Conservation (phyloP, 2,113 vertebrate species). For the Tichodroma muraria region DNA sequence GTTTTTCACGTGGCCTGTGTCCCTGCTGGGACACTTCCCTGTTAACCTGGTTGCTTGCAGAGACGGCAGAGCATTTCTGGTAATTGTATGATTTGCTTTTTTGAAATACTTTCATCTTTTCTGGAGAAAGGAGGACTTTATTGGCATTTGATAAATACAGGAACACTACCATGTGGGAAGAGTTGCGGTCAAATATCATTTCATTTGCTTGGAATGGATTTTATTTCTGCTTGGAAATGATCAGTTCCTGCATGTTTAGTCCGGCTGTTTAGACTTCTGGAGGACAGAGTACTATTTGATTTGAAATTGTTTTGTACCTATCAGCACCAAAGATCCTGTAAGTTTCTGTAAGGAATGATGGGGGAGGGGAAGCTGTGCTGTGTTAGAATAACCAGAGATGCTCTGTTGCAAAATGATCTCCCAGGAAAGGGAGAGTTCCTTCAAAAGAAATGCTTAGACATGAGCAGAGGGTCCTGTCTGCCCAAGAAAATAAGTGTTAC, state of each 20-base stretch:
- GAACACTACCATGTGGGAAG: background rate
- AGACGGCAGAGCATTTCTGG: background rate
- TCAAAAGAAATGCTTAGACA: background rate
- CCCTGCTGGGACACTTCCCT: background rate
- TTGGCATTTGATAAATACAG: background rate
- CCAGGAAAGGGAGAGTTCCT: background rate
- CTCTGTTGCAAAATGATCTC: background rate
- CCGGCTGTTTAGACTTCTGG: background rate
- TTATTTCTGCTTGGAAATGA: background rate
- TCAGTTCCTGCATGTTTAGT: background rate
- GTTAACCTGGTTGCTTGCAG: background rate
- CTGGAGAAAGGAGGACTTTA: background rate
- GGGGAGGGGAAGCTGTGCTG: accelerated
- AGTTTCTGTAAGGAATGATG: background rate
- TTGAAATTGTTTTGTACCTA: background rate
- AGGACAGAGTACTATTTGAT: background rate
- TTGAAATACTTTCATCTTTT: background rate
- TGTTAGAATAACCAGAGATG: background rate
- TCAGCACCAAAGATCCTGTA: background rate
- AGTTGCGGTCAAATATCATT: background rate
- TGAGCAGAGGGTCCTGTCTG: background rate
- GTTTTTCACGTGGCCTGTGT: background rate
- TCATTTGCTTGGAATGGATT: background rate
- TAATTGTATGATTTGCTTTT: background rate
- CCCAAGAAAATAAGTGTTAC: background rate